phyloP scores from a whole-genome alignment of 1,140 invertebrate genomes.

The Hyphantria cunea region DNA sequence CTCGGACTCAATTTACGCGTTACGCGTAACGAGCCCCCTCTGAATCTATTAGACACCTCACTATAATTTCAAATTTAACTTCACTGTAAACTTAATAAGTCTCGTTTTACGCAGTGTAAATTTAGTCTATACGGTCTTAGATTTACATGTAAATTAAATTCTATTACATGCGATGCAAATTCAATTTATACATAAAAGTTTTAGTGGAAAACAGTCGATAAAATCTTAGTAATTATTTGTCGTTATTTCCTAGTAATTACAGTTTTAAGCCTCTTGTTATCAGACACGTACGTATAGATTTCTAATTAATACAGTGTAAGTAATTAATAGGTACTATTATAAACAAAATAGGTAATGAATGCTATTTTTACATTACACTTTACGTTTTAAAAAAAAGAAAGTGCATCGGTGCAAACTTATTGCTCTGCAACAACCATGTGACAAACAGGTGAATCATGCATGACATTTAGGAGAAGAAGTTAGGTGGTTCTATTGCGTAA shows the following conservation, averaged over 20 bases:
- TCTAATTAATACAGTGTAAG: neutral
- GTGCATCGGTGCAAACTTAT: conserved; percentile 19
- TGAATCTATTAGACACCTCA: conserved; percentile 20
- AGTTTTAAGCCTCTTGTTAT: conserved; percentile 17
- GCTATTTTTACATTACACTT: no score
- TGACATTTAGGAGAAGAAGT: neutral
- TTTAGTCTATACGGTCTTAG: conserved; percentile 19
- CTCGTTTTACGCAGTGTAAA: conserved; percentile 26
- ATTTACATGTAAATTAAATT: conserved; percentile 31
- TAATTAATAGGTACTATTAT: conserved; percentile 2
- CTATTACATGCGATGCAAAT: conserved; percentile 31
- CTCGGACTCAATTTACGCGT: conserved; percentile 20
- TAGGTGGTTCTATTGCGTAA: conserved; percentile 4
- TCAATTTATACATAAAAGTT: conserved; percentile 43
- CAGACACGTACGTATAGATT: neutral
- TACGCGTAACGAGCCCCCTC: conserved; percentile 8
- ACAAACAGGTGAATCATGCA: conserved; percentile 24
- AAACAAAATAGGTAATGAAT: no score
- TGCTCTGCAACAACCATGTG: conserved; percentile 23
- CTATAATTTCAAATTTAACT: conserved; percentile 26
- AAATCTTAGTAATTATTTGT: conserved; percentile 66
- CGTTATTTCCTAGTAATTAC: conserved; percentile 64
- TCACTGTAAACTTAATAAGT: conserved; percentile 25
- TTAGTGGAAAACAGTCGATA: conserved; percentile 67
- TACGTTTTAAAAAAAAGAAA: no score